Evolutionary conservation across 2,113 vertebrate species (phyloP), one percentile per base, ranked within the genome.

Genomic region (Charina bottae): DNA sequence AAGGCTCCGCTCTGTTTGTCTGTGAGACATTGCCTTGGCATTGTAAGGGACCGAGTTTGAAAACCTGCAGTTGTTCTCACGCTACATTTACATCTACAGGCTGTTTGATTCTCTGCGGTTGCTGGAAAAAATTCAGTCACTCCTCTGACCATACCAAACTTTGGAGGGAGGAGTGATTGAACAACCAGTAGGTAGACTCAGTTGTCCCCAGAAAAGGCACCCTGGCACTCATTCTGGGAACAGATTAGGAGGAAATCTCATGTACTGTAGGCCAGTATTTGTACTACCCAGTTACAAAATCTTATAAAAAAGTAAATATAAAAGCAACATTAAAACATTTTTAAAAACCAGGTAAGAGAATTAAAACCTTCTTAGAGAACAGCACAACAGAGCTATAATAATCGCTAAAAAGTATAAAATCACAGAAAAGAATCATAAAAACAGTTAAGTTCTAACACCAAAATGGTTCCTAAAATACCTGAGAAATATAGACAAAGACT

Each of bases 31-130:
- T 55, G 93, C 55, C 93, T 55, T 72, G 86, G 53, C 54, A 92
- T 88, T 84, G 33, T 91, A 93, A n/a, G 24, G 89, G 23, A 94
- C 6, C 0, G 93, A 9, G 21, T 89, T 93, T 95, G 92, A 90
- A 92, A 88, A 83, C 89, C 83, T 3, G 1, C 1, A 92, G 24
- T 53, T 89, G 1, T 89, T 93, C 58, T 6, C 94, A 58, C 90
- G 28, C 54, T 83, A 46, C 24, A 91, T 88, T 6, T 19, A 64
- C 24, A 91, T 88, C 9, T 19, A 64, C 28, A 89, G 72, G 0
- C 3, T 55, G 88, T 93, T 92, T 84, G 90, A 58, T 68, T 93
- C 86, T 90, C 49, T 90, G 9, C 26, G 92, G 84, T 90, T 86
- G 46, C 4, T 19, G 58, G 33, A 78, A 87, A 91, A 46, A 11